phyloP scores from a whole-genome alignment of 2,113 vertebrate species.

The Scomber colias region DNA sequence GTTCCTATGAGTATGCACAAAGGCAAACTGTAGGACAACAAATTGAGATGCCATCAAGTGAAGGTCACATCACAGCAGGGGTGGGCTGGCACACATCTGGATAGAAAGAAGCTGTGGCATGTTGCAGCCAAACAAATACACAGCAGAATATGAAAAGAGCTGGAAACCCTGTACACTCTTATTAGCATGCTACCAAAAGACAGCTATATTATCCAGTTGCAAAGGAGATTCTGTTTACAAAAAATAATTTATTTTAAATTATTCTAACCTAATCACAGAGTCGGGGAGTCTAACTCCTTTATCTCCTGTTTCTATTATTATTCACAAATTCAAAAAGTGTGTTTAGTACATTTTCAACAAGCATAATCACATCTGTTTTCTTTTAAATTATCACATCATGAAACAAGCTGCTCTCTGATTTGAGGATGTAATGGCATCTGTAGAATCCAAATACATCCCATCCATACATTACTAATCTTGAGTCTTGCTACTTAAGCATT shows the following conservation, averaged over 20 bases:
- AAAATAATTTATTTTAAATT: too few relatives aligned
- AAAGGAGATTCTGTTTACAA: too few relatives aligned
- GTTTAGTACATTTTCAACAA: not conserved
- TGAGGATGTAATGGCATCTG: too few relatives aligned
- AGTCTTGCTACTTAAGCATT: too few relatives aligned
- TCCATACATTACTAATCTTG: too few relatives aligned
- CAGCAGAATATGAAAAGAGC: not conserved
- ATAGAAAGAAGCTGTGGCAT: not conserved
- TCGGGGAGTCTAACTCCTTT: too few relatives aligned
- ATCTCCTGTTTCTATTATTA: too few relatives aligned
- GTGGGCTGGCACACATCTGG: constrained; percentile 6
- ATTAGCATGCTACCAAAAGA: not conserved
- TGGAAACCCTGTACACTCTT: not conserved
- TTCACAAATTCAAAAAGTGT: too few relatives aligned
- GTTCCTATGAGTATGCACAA: constrained; percentile 19
- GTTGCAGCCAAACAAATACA: constrained; percentile 8
- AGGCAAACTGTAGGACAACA: not conserved
- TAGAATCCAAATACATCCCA: too few relatives aligned
- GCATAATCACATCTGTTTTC: not conserved
- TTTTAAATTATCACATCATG: too few relatives aligned
- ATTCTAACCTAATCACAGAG: too few relatives aligned
- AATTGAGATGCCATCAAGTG: constrained; percentile 6
- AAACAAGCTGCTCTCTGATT: too few relatives aligned
- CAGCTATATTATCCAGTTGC: not conserved
- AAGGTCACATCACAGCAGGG: constrained; percentile 28